Conservation (phyloP, 2,113 vertebrate genomes). For the Tichodroma muraria region DNA sequence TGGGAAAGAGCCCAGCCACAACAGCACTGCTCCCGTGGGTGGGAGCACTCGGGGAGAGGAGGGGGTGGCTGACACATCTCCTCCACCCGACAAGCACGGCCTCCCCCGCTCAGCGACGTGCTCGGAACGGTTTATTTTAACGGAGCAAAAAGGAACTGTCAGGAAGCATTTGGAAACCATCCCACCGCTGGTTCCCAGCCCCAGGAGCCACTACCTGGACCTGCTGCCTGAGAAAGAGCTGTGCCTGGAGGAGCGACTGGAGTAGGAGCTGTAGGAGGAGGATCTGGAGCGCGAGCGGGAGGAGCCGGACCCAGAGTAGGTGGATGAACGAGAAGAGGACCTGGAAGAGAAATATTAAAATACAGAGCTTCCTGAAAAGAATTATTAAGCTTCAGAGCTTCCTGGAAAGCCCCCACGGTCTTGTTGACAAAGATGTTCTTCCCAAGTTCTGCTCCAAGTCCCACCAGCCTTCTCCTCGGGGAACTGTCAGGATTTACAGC, state of each 20-base stretch:
- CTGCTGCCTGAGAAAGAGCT: constrained; percentile 95
- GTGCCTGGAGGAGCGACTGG: constrained; percentile 91
- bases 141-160: neutral
- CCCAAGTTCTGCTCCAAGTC: neutral
- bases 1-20: neutral
- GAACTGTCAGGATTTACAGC: neutral
- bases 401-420: neutral
- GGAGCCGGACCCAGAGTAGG: constrained; percentile 91
- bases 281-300: constrained; percentile 83
- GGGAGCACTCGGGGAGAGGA: neutral
- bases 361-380: neutral
- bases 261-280: constrained; percentile 93
- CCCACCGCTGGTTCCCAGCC: fast-evolving
- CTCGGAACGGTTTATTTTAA: fast-evolving
- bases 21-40: neutral
- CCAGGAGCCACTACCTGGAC: constrained; percentile 76
- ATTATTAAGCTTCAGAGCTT: neutral
- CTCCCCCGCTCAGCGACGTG: neutral
- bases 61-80: neutral
- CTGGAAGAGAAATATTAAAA: constrained; percentile 46
- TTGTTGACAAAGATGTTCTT: neutral
- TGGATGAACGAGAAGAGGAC: constrained; percentile 92
- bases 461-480: fast-evolving
- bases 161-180: neutral
- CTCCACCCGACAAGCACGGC: neutral